Percentiles rank a stretch among this genome's conserved stretches.
phyloP scores from a whole-genome alignment of 2,888 invertebrate genomes.

The Scaptomyza flava region DNA sequence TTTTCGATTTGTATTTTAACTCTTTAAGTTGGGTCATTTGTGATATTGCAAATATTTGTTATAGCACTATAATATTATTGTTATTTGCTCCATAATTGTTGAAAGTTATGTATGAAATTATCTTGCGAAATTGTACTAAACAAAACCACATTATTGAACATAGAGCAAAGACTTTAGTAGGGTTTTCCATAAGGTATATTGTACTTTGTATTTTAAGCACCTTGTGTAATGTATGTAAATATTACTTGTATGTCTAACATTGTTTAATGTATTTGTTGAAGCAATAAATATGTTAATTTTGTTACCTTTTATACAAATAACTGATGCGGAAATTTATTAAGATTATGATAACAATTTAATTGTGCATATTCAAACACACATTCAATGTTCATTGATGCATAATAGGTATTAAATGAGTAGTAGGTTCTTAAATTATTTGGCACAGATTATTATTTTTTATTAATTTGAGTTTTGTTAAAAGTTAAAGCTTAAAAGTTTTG shows the following conservation, averaged over 20 bases:
- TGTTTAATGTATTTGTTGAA: slow-evolving; percentile 36
- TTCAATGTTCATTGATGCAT: neutral
- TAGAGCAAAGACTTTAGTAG: slow-evolving; percentile 39
- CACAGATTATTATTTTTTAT: neutral
- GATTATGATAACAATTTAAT: neutral
- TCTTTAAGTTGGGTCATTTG: slow-evolving; percentile 75
- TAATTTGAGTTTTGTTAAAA: neutral
- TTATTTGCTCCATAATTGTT: slow-evolving; percentile 43
- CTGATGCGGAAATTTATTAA: neutral
- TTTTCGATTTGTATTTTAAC: slow-evolving; percentile 61
- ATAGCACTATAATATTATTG: slow-evolving; percentile 44
- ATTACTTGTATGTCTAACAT: slow-evolving; percentile 13
- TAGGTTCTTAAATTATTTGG: neutral
- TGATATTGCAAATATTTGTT: slow-evolving; percentile 76
- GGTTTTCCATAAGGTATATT: slow-evolving; percentile 50
- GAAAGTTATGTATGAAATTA: slow-evolving; percentile 12
- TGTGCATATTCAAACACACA: neutral
- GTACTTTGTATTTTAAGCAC: slow-evolving; percentile 31
- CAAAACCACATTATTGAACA: slow-evolving; percentile 17
- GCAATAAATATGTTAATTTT: slow-evolving; percentile 50
- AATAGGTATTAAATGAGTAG: neutral
- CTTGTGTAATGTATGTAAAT: slow-evolving; percentile 17
- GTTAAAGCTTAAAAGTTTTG: neutral
- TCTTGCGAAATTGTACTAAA: slow-evolving; percentile 11
- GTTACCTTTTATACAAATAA: slow-evolving; percentile 35